A percentile compares a stretch with the other conserved stretches of the same genome.
Evolutionary conservation across 2,888 invertebrate genomes (phyloP).

Genomic region (Ornithoptera alexandrae): DNA sequence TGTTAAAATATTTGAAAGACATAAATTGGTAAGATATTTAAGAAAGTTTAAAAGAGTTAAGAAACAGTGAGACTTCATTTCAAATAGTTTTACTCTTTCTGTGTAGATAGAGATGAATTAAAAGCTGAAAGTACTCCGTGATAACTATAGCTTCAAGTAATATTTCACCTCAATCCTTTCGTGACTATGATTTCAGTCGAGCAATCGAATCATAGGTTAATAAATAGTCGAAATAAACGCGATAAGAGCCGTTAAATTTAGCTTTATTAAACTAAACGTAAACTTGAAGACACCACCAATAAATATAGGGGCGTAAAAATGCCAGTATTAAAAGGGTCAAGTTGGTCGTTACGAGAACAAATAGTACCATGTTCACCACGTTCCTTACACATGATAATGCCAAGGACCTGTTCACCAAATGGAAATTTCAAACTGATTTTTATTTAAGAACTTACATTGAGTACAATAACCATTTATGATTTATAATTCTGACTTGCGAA

Average conservation of each 20-base stretch:
- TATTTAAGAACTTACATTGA: background rate
- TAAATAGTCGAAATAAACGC: background rate
- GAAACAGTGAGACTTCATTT: too few species aligned
- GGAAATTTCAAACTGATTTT: constrained; percentile 10
- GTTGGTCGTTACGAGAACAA: constrained; percentile 24
- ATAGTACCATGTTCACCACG: constrained; percentile 26
- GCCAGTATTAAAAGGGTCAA: constrained; percentile 18
- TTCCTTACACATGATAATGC: constrained; percentile 11
- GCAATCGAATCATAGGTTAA: background rate
- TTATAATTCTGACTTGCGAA: background rate
- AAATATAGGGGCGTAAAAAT: constrained; percentile 23
- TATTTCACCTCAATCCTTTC: too few species aligned
- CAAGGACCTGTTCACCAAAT: constrained; percentile 16
- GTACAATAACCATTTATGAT: background rate
- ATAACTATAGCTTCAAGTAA: too few species aligned
- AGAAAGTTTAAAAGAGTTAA: too few species aligned
- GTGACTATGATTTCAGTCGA: too few species aligned
- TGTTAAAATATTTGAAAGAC: too few species aligned
- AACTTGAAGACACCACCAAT: constrained; percentile 15
- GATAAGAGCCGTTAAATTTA: background rate
- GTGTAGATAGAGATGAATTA: too few species aligned
- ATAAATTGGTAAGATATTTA: too few species aligned
- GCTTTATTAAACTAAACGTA: background rate
- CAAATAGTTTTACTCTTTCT: too few species aligned
- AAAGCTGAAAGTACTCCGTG: too few species aligned